Evolutionary conservation across 2,888 invertebrate genomes (phyloP).

Genomic region (Panopea generosa): DNA sequence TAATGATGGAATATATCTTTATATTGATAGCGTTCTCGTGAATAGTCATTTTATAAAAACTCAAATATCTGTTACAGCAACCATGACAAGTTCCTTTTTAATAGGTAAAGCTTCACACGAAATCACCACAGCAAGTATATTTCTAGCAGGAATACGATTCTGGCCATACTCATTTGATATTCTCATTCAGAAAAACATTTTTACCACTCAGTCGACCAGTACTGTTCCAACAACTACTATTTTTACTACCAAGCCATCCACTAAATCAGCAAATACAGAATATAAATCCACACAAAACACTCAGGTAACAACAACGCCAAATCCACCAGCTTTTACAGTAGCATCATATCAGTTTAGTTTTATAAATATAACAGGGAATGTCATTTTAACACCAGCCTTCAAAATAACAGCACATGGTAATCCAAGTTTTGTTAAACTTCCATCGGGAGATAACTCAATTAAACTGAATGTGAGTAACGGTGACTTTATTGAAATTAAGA

Average conservation of each 20-base stretch:
- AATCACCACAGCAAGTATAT: conserved; percentile 12
- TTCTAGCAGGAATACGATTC: conserved; percentile 24
- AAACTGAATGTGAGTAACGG: conserved; percentile 38
- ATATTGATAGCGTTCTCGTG: conserved; percentile 20
- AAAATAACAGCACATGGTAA: conserved; percentile 46
- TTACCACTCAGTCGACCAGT: too few relatives aligned
- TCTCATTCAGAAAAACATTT: conserved; percentile 8
- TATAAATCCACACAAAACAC: too few relatives aligned
- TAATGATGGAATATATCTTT: conserved; percentile 7
- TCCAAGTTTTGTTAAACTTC: conserved; percentile 20
- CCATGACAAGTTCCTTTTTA: too few relatives aligned
- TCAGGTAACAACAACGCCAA: too few relatives aligned
- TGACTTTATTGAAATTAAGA: conserved; percentile 49
- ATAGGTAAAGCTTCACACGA: too few relatives aligned
- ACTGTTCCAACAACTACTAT: too few relatives aligned
- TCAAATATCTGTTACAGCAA: conserved; percentile 1
- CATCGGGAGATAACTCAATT: conserved; percentile 16
- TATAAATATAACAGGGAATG: conserved; percentile 27
- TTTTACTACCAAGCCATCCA: too few relatives aligned
- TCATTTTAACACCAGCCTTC: conserved; percentile 36
- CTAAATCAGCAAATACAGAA: too few relatives aligned
- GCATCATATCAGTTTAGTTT: conserved; percentile 35
- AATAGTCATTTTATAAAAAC: neutral
- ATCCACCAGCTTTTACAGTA: too few relatives aligned
- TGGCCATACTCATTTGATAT: conserved; percentile 9